phyloP scores from a whole-genome alignment of 2,888 invertebrate species.

The Galerucella calmariensis region DNA sequence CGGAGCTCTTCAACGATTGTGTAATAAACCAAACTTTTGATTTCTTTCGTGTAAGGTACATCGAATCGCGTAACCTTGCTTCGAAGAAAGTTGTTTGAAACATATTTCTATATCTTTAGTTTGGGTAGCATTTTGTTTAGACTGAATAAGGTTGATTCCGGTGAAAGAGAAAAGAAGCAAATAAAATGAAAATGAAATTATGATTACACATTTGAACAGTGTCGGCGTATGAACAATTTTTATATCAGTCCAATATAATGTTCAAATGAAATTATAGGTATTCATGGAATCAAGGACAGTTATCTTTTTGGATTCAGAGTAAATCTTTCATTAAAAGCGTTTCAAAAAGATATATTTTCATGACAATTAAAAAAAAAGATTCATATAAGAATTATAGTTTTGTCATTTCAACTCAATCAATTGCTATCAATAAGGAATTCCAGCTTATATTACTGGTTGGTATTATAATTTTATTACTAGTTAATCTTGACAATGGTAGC shows the following conservation, averaged over 20 bases:
- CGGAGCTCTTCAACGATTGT: constrained; percentile 32
- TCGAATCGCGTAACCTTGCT: constrained; percentile 42
- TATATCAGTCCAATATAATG: background rate
- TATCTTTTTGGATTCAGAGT: no score
- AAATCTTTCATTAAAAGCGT: no score
- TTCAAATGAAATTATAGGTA: background rate
- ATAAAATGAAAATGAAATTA: constrained; percentile 50
- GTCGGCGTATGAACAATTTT: constrained; percentile 12
- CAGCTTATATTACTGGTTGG: no score
- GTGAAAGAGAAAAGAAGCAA: constrained; percentile 54
- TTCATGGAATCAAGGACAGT: no score
- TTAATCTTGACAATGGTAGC: no score
- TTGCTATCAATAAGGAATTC: no score
- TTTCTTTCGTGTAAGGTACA: constrained; percentile 48
- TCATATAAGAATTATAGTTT: no score
- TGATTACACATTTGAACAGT: constrained; percentile 35
- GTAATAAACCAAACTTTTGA: constrained; percentile 53
- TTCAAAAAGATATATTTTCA: no score
- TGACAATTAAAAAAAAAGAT: no score
- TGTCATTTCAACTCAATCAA: no score
- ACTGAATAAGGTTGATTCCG: constrained; percentile 42
- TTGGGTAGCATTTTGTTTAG: constrained; percentile 38
- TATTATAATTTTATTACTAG: no score
- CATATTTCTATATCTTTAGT: constrained; percentile 38
- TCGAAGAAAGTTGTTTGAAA: constrained; percentile 53